Base-by-base conservation (phyloP, 2,888 invertebrate species). In the Latrodectus hesperus region DNA sequence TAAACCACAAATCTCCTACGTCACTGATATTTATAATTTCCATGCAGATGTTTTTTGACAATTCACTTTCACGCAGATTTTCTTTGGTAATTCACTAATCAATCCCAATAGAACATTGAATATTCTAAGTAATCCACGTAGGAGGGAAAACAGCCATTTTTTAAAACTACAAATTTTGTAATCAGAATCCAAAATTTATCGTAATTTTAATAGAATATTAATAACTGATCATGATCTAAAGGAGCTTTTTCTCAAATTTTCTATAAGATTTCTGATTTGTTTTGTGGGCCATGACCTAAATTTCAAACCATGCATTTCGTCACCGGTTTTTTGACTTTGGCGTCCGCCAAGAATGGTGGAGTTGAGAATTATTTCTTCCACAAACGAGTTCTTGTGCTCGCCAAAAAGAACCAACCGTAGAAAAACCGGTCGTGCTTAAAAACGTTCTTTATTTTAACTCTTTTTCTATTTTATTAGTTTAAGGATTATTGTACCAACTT, bases 281-380 rank as follows among this genome's bases (percentile, higher is more conserved):
- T 51, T 71, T 79, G 10, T 70, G 78, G 64, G 22, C 76, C 86
- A 49, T 87, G 86, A 82, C 86, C 86, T 67, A 81, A 73, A 71
- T 87, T 82, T 73, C 70, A 52, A n/a, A 72, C 77, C 73, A 81
- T 64, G 72, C 65, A 72, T 73, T 85, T 65, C 68, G 71, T 79
- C 80, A 85, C 38, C 38, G 73, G 17, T 60, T 60, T 60, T 60
- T 12, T 16, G n/a, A 12, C 60, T 16, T 60, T 60, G 60, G 60
- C 60, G 60, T 60, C 0, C 60, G 60, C 60, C 60, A 60, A 60
- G 60, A 60, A 12, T 60, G 60, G 60, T 12, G 14, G n/a, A 16
- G 16, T 55, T 16, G 12, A 55, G 60, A 60, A 60, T 60, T 16
- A 60, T 16, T 38, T 3, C 60, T 60, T 60, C 12, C 12, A 11